These are phyloP conservation scores for Bombyx huttoni DNA, from an alignment of 2,888 invertebrate genomes.

Conservation along the genomic window DNA sequence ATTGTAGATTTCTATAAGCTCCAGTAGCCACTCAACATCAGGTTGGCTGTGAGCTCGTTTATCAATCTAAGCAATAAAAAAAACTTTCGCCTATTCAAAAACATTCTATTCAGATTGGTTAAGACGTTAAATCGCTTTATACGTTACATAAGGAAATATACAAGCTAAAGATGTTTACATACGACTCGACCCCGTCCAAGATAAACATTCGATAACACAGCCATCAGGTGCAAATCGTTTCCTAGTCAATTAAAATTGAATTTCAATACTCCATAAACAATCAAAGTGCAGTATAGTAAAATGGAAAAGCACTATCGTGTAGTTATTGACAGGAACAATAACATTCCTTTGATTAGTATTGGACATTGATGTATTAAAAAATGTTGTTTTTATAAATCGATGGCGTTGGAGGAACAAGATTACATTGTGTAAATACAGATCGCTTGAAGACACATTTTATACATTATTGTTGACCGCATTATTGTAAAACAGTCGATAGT, in stretches of 20 bases:
- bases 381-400: too few species aligned
- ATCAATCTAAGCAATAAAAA: too few species aligned
- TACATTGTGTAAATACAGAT: too few species aligned
- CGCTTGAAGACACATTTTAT: too few species aligned
- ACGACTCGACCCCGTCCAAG: constrained; percentile 14
- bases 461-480: too few species aligned
- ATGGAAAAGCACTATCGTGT: neutral
- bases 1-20: too few species aligned
- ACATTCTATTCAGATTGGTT: too few species aligned
- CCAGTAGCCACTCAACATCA: too few species aligned
- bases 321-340: constrained; percentile 11
- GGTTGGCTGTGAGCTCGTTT: too few species aligned
- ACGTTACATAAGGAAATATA: neutral
- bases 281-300: neutral
- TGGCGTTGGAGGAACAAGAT: too few species aligned
- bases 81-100: too few species aligned
- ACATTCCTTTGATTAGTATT: constrained; percentile 2
- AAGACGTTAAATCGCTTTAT: neutral
- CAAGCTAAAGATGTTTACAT: constrained; percentile 28
- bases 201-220: constrained; percentile 43
- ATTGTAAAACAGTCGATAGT: too few species aligned
- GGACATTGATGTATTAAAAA: neutral
- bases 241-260: constrained; percentile 60
- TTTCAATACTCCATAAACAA: constrained; percentile 51
- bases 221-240: constrained; percentile 49